phyloP scores from a whole-genome alignment of 2,888 invertebrate species.

The Stenotaenia linearis region DNA sequence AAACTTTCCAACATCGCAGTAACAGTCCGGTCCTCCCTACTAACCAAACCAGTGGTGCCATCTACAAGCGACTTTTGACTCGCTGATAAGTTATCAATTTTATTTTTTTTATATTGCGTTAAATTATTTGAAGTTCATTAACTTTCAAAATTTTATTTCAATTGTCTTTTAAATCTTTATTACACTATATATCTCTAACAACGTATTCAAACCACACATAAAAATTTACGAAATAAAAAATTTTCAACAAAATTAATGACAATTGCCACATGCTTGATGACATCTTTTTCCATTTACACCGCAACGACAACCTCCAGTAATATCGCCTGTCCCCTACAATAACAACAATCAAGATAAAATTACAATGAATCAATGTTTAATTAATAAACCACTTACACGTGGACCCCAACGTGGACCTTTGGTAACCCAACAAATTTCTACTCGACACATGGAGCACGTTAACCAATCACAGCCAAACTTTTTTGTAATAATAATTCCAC shows the following conservation, averaged over 20 bases:
- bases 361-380: not conserved
- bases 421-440: constrained; percentile 92
- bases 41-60: not conserved
- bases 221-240: not conserved
- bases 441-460: constrained; percentile 83
- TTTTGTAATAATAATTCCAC: constrained; percentile 75
- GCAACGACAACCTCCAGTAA: constrained; percentile 34
- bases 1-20: not conserved
- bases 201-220: not conserved
- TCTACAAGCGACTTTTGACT: not conserved
- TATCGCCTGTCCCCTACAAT: constrained; percentile 33
- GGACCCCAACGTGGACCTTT: constrained; percentile 65
- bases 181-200: not conserved
- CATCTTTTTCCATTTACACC: constrained; percentile 28
- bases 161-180: not conserved
- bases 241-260: constrained; percentile 26
- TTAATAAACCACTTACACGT: constrained; percentile 47
- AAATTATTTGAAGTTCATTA: too few species aligned
- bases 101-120: too few species aligned
- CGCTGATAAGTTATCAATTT: too few species aligned
- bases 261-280: constrained; percentile 34
- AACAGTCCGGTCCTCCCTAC: not conserved
- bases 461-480: constrained; percentile 94
- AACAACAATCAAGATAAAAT: constrained; percentile 41
- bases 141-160: not conserved